Evolutionary conservation across 1,140 invertebrate genomes (phyloP).

Genomic region (Ceratina calcarata): DNA sequence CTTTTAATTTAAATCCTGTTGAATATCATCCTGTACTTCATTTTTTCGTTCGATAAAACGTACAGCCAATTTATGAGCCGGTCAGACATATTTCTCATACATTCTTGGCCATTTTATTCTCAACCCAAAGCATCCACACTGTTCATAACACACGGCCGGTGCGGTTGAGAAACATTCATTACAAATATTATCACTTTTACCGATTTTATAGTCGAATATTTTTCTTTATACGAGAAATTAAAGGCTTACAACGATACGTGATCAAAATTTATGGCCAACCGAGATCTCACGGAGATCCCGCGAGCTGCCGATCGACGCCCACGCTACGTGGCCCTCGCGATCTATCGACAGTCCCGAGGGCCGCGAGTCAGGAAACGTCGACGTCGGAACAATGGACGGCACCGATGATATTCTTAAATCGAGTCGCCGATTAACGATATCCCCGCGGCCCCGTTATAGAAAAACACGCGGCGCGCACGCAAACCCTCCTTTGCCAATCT

Average conservation of each 20-base stretch:
- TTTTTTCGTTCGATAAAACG: no score
- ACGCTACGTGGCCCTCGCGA: constrained; percentile 12
- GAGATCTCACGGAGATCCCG: constrained; percentile 16
- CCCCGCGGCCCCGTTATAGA: constrained; percentile 28
- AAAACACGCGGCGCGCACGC: constrained; percentile 25
- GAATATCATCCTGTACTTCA: no score
- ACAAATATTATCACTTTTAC: no score
- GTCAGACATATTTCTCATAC: no score
- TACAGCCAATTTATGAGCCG: no score
- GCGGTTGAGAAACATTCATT: no score
- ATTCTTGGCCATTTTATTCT: no score
- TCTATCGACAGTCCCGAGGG: constrained; percentile 23
- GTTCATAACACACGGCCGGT: no score
- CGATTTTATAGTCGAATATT: neutral
- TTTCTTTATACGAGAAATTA: neutral
- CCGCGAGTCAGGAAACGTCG: constrained; percentile 23
- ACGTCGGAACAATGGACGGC: constrained; percentile 34
- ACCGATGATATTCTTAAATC: constrained; percentile 44
- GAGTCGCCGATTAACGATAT: constrained; percentile 38
- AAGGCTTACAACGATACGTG: constrained; percentile 4
- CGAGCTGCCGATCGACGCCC: constrained; percentile 44
- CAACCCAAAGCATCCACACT: no score
- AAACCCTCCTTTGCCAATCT: neutral
- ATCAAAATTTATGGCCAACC: constrained; percentile 30
- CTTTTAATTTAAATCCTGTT: no score